Percentiles rank a stretch among this genome's conserved stretches.
Conservation (phyloP, 2,797 vertebrate species). For the Notamacropus eugenii region DNA sequence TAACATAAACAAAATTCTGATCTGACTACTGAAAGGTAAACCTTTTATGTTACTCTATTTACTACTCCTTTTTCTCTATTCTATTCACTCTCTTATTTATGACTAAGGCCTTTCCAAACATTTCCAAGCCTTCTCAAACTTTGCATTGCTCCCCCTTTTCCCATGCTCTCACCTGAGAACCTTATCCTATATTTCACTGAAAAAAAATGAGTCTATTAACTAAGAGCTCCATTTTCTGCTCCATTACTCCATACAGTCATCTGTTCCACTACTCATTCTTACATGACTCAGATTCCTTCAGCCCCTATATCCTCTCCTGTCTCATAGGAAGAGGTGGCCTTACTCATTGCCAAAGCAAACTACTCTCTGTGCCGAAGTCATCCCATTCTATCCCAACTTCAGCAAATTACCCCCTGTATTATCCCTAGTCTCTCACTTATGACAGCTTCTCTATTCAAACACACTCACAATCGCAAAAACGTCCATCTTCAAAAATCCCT, state of each 20-base stretch:
- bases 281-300: not conserved
- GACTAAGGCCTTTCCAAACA: not conserved
- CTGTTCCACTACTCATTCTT: not conserved
- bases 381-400: not conserved
- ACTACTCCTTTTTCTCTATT: not conserved
- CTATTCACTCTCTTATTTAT: not conserved
- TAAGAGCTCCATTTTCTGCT: too few relatives aligned
- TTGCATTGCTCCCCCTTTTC: not conserved
- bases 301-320: not conserved
- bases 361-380: not conserved
- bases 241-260: too few relatives aligned
- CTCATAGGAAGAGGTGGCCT: not conserved
- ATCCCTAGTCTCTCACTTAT: not conserved
- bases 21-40: not conserved
- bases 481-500: not conserved
- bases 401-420: not conserved
- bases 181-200: too few relatives aligned
- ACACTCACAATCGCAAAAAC: not conserved
- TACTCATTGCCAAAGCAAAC: not conserved
- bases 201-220: too few relatives aligned
- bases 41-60: not conserved
- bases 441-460: not conserved
- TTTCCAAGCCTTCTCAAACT: not conserved
- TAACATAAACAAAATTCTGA: not conserved
- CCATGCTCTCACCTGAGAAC: too few relatives aligned